Conservation (phyloP, 1,140 invertebrate genomes). For the Bombus superbus region DNA sequence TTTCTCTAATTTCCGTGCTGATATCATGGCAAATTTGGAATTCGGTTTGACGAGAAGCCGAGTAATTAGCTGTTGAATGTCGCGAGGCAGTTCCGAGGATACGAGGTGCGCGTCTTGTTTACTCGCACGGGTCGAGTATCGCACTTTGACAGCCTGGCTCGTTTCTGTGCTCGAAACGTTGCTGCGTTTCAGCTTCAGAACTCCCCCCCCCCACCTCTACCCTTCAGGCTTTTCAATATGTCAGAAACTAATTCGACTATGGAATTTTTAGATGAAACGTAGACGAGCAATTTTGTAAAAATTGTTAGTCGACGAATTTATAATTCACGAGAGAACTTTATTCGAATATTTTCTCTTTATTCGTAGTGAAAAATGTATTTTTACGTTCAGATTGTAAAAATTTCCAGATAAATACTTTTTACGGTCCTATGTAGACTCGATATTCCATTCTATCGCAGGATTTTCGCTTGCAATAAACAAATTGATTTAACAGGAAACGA, state of each 20-base stretch:
- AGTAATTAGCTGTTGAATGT: constrained; percentile 58
- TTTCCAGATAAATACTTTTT: background rate
- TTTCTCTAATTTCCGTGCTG: constrained; percentile 34
- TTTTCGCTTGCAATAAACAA: background rate
- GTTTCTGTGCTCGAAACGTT: background rate
- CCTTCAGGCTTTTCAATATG: no score
- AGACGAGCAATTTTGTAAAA: background rate
- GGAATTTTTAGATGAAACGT: background rate
- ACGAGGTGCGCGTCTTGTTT: constrained; percentile 42
- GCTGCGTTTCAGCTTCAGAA: background rate
- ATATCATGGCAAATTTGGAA: constrained; percentile 48
- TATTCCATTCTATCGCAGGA: background rate
- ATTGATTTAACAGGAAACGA: background rate
- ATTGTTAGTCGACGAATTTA: background rate
- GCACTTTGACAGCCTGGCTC: constrained; percentile 40
- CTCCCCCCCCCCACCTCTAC: background rate
- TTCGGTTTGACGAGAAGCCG: constrained; percentile 45
- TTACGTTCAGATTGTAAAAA: background rate
- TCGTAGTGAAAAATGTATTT: background rate
- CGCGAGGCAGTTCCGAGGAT: constrained; percentile 43
- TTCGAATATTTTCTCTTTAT: background rate
- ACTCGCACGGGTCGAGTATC: constrained; percentile 2
- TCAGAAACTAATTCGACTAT: background rate
- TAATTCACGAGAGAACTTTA: background rate
- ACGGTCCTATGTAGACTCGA: background rate